Evolutionary conservation across 92 coral and sea anemone genomes (phyloP).

Genomic region (Zoanthus sansibaricus): DNA sequence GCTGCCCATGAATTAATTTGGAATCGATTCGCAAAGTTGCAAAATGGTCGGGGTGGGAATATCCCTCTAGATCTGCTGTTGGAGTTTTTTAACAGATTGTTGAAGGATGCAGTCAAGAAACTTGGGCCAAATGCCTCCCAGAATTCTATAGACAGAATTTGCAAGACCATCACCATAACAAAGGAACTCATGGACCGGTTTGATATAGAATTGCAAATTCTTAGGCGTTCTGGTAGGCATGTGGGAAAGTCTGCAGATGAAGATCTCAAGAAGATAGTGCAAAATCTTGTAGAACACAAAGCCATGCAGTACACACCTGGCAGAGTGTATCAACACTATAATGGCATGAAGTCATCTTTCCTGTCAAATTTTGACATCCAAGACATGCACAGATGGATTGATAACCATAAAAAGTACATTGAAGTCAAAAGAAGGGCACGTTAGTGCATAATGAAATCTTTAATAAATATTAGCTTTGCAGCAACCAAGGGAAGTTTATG

Average conservation of each 20-base stretch:
- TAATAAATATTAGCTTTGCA: not conserved
- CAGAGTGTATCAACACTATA: constrained; percentile 46
- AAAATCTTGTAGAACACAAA: constrained; percentile 53
- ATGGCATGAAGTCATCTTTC: constrained; percentile 47
- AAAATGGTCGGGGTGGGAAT: constrained; percentile 31
- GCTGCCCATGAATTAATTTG: constrained; percentile 60
- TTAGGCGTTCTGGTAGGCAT: constrained; percentile 62
- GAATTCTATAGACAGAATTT: constrained; percentile 61
- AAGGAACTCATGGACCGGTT: constrained; percentile 53
- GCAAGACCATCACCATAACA: constrained; percentile 39
- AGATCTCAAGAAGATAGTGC: constrained; percentile 59
- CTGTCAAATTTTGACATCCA: constrained; percentile 51
- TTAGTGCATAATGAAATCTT: not conserved
- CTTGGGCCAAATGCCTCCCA: constrained; percentile 69
- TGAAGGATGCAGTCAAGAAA: constrained; percentile 66
- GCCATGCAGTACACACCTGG: constrained; percentile 53
- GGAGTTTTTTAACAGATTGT: constrained; percentile 61
- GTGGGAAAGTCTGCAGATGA: constrained; percentile 42
- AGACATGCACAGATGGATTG: constrained; percentile 56
- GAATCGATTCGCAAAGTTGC: constrained; percentile 55
- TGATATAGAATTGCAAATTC: constrained; percentile 40
- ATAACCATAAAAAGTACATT: constrained; percentile 58
- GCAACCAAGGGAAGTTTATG: not conserved
- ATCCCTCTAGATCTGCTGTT: constrained; percentile 58
- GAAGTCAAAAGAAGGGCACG: constrained; percentile 52